Evolutionary conservation across 35 echinoderm and acorn worm genomes (phyloP).

Genomic region (Ophiothrix spiculata): DNA sequence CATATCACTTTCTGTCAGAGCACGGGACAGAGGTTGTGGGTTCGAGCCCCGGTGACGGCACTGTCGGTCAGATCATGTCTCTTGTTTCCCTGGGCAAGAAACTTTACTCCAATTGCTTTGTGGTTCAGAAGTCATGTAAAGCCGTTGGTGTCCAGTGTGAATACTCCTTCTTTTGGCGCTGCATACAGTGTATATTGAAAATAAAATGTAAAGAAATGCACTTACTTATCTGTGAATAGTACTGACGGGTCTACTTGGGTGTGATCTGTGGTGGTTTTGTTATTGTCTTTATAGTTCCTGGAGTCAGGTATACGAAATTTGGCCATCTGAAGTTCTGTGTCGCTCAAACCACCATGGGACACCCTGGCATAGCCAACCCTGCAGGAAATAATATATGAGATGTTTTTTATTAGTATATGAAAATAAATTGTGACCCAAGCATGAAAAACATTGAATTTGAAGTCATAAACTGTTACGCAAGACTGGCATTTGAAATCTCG

Average conservation of each 20-base stretch:
- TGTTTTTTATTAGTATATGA: not conserved
- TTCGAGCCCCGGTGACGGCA: too few relatives aligned
- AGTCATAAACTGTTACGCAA: not conserved
- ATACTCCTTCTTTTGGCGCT: too few relatives aligned
- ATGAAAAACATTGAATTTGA: conserved; percentile 17
- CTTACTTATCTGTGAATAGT: conserved; percentile 75
- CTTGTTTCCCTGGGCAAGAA: too few relatives aligned
- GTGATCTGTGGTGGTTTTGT: conserved; percentile 46
- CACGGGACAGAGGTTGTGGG: too few relatives aligned
- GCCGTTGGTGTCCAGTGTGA: too few relatives aligned
- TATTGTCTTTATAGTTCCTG: conserved; percentile 75
- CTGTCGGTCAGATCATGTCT: too few relatives aligned
- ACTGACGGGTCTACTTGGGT: conserved; percentile 47
- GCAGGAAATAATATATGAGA: not conserved
- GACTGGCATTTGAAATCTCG: too few relatives aligned
- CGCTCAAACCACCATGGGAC: conserved; percentile 61
- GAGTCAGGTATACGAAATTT: conserved; percentile 81
- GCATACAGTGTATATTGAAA: too few relatives aligned
- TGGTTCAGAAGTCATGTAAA: too few relatives aligned
- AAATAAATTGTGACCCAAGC: not conserved
- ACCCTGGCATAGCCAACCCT: conserved; percentile 84
- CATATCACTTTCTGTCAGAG: too few relatives aligned
- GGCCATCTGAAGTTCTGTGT: conserved; percentile 84
- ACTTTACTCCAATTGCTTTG: too few relatives aligned
- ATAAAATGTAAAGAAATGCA: too few relatives aligned